Base-by-base conservation (phyloP, 2,888 invertebrate species). In the Chymomyza caudatula region DNA sequence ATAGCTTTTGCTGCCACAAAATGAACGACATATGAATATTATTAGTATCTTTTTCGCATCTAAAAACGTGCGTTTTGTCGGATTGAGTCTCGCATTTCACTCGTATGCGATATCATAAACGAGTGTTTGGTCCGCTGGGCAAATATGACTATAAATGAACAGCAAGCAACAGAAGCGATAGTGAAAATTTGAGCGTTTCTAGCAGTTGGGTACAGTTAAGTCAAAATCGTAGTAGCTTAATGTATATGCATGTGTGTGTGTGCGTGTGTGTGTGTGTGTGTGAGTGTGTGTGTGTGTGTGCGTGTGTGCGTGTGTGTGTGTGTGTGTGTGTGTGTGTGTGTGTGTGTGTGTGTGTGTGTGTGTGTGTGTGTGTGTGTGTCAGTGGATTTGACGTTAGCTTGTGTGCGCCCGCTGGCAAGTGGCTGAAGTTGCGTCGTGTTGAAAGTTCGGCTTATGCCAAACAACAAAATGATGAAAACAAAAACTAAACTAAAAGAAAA, bases 101-200 rank as follows among this genome's bases (percentile, higher is more conserved):
- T n/a, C n/a, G n/a, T n/a, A n/a, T n/a, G n/a, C n/a, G n/a, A n/a
- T n/a, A n/a, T n/a, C n/a, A n/a, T n/a, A n/a, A n/a, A n/a, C n/a
- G n/a, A n/a, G n/a, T n/a, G n/a, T n/a, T n/a, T n/a, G n/a, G n/a
- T n/a, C n/a, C n/a, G n/a, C n/a, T 74, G 77, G 78, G 78, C 78
- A 81, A 73, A 81, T 81, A 81, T 84, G 80, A 81, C 84, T 84
- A 81, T 81, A 81, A 81, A 84, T 84, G 85, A 84, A 81, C 82
- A 81, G 47, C 76, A 63, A 66, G 37, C 22, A 57, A 61, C 57
- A 59, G 58, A 55, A 37, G 37, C 52, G 52, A 54, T 37, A 22
- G 43, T 22, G 44, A 37, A 47, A 47, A 47, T 19, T 15, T 17
- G 4, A 19, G 13, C 47, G 47, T 5, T 15, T 47, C 17, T 47